A percentile compares a stretch with the other conserved stretches of the same genome.
Evolutionary conservation across 2,797 vertebrate species (phyloP).

Genomic region (Ammospiza maritima): DNA sequence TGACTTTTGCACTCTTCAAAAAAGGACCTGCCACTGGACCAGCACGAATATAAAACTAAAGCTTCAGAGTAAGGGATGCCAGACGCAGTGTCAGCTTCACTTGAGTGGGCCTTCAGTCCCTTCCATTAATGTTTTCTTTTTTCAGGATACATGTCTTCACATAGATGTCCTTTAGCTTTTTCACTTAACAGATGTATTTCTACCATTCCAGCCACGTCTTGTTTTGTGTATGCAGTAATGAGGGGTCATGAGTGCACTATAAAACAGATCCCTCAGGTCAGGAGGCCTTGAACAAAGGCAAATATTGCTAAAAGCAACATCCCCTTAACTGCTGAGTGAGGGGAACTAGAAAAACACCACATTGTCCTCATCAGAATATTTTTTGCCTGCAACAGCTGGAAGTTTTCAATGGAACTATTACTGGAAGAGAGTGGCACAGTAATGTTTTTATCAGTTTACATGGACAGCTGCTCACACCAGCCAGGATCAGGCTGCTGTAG

Average conservation of each 20-base stretch:
- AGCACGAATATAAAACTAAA: neutral
- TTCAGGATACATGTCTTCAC: neutral
- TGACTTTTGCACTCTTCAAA: neutral
- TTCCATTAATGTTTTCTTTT: neutral
- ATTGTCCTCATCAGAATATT: constrained; percentile 13
- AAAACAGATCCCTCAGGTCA: constrained; percentile 15
- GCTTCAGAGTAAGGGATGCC: neutral
- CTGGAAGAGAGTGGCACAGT: neutral
- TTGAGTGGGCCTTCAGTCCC: neutral
- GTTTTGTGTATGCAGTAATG: neutral
- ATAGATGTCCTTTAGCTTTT: neutral
- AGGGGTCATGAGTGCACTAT: neutral
- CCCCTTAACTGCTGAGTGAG: neutral
- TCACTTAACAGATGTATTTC: neutral
- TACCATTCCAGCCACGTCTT: neutral
- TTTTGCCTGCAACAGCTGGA: constrained; percentile 17
- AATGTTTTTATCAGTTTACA: constrained; percentile 17
- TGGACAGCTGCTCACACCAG: neutral
- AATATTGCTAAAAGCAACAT: constrained; percentile 53
- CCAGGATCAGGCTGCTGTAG: neutral
- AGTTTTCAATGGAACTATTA: constrained; percentile 11
- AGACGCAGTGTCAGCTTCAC: neutral
- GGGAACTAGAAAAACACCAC: constrained; percentile 27
- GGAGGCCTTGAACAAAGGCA: constrained; percentile 32
- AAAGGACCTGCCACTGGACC: neutral